A percentile compares a stretch with the other conserved stretches of the same genome.
Evolutionary conservation across 2,113 vertebrate species (phyloP).

Genomic region (Festucalex cinctus): DNA sequence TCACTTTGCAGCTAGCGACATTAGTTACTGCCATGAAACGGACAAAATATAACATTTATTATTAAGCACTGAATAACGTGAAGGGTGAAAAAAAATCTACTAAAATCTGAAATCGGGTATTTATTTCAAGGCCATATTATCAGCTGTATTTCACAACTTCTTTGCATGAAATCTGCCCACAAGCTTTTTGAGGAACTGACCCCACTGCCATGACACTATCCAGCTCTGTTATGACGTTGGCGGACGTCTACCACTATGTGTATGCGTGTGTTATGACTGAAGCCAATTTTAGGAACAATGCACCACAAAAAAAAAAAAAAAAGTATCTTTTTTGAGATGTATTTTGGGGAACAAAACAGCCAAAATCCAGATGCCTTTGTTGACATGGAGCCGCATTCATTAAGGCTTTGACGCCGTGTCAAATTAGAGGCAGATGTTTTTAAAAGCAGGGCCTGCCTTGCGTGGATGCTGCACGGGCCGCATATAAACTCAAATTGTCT

Average conservation of each 20-base stretch:
- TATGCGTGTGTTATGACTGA: slow-evolving; percentile 6
- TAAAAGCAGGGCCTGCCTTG: slow-evolving; percentile 16
- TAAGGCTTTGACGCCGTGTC: slow-evolving; percentile 69
- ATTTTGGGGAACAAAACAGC: slow-evolving; percentile 41
- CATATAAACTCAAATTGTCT: slow-evolving; percentile 50
- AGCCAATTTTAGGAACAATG: slow-evolving; percentile 33
- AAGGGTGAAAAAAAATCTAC: too few species aligned
- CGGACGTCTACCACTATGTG: slow-evolving; percentile 16
- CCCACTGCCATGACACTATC: slow-evolving; percentile 41
- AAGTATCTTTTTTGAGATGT: slow-evolving; percentile 46
- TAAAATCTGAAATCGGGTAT: background rate
- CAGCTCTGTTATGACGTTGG: slow-evolving; percentile 46
- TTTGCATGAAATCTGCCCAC: slow-evolving; percentile 6
- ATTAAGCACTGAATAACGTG: too few species aligned
- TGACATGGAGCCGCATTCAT: slow-evolving; percentile 67
- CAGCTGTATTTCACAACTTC: slow-evolving; percentile 2
- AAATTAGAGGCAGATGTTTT: slow-evolving; percentile 76
- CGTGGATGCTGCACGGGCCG: slow-evolving; percentile 33
- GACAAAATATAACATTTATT: too few species aligned
- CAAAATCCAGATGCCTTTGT: slow-evolving; percentile 61
- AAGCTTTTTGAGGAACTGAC: slow-evolving; percentile 10
- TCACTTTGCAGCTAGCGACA: slow-evolving; percentile 32
- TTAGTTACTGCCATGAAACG: too few species aligned
- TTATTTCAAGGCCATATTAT: background rate
- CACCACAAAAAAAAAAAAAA: slow-evolving; percentile 27